Conservation (phyloP, 92 coral and sea anemone genomes). For the Muricea muricata region DNA sequence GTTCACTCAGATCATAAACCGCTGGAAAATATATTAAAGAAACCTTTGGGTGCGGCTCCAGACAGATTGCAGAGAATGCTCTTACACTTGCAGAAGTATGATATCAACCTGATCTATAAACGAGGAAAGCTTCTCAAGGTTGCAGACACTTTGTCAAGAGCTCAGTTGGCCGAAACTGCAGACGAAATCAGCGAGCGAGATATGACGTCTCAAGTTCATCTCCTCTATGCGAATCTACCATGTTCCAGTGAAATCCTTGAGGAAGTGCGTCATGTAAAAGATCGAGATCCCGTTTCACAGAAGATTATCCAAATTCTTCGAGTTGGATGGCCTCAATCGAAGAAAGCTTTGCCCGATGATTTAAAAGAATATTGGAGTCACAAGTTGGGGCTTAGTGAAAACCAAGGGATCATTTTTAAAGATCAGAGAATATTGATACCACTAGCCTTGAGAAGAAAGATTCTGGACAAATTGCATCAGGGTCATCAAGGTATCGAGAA, state of each 20-base stretch:
- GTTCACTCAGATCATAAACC: constrained; percentile 46
- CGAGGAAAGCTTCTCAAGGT: constrained; percentile 11
- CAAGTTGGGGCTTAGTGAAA: constrained; percentile 8
- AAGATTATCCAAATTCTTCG: background rate
- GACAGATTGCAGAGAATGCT: constrained; percentile 48
- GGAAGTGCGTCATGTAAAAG: background rate
- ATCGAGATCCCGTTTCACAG: background rate
- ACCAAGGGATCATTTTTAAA: background rate
- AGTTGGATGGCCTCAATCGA: constrained; percentile 12
- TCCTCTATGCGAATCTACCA: constrained; percentile 1
- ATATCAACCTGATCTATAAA: constrained; percentile 7
- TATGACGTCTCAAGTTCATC: constrained; percentile 2
- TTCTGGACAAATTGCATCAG: background rate
- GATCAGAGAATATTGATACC: background rate
- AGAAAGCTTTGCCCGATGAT: constrained; percentile 1
- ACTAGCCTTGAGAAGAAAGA: background rate
- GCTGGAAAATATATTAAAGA: constrained; percentile 40
- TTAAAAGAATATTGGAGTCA: constrained; percentile 16
- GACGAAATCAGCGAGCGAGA: constrained; percentile 13
- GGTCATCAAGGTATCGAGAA: constrained; percentile 21
- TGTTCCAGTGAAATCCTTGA: background rate
- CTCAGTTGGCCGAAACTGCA: constrained; percentile 1
- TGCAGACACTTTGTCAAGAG: constrained; percentile 16
- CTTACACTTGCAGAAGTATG: constrained; percentile 18
- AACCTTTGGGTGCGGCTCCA: constrained; percentile 50